Evolutionary conservation across 2,888 invertebrate genomes (phyloP), one percentile per base, ranked within the genome.

Genomic region (Melipona beecheii): DNA sequence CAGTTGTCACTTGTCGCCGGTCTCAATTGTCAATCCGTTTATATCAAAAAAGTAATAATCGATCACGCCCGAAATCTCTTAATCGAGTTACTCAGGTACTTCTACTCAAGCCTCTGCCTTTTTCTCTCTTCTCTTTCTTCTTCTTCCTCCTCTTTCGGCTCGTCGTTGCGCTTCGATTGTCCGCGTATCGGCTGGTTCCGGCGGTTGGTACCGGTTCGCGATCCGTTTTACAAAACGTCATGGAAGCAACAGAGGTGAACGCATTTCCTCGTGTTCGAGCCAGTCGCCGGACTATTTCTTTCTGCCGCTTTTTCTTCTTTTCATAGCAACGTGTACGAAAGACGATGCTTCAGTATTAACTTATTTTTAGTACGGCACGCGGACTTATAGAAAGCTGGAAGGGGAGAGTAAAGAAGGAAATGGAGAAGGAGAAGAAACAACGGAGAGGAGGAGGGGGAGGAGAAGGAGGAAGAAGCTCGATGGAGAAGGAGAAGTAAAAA

Each of bases 281-380:
- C 27, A 19, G 11, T 11, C 36, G 50, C 6, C 71, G 49, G 49
- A 19, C 54, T 52, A 68, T 54, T 54, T 78, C 65, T 36, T 74
- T 65, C 50, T 6, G 21, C 62, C 54, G 65, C 21, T 71, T 66
- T 83, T 75, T 62, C 75, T 31, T 83, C 71, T 43, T 78, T 81
- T 75, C 54, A 58, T 71, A 64, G 70, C 21, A 17, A 52, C 56
- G 36, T 31, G 19, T 72, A 71, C 77, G 81, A 65, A 78, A 78
- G 75, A 75, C 78, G 85, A 52, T 56, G 64, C 74, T 60, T 43
- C 71, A 43, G 21, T 31, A 36, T 74, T 66, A 66, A 68, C 71
- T 71, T 85, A 85, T 85, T 85, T 85, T 85, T 85, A 85, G 85
- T 72, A 75, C 64, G 85, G 81, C 78, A 77, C 81, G 77, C 81